Conservation (phyloP, 2,113 vertebrate genomes). For the Vireo altiloquus region DNA sequence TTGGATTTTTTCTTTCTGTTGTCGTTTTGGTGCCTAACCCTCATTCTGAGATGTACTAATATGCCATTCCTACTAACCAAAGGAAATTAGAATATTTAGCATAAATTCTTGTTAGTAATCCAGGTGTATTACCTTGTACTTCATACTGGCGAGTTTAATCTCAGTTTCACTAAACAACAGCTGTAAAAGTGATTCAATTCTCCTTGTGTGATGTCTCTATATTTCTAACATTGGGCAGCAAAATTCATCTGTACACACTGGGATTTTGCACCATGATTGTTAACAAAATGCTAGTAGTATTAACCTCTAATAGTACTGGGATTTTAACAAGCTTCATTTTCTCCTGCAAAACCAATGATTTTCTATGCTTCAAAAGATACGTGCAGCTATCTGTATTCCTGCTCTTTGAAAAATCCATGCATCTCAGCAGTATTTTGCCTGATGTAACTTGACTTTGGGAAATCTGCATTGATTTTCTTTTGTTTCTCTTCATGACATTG, state of each 20-base stretch:
- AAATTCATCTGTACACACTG: not conserved
- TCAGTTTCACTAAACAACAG: not conserved
- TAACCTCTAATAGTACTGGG: not conserved
- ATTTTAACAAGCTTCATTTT: not conserved
- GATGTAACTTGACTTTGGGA: not conserved
- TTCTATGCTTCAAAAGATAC: fast-evolving
- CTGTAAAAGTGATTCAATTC: not conserved
- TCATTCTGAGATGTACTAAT: not conserved
- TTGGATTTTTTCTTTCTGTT: not conserved
- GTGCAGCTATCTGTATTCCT: not conserved
- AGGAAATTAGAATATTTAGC: not conserved
- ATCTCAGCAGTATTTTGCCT: not conserved
- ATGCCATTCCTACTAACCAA: not conserved
- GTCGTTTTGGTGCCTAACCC: not conserved
- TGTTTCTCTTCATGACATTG: not conserved
- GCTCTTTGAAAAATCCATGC: not conserved
- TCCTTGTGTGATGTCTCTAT: not conserved
- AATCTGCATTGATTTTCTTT: not conserved
- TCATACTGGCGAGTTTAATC: not conserved
- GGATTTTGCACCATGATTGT: not conserved
- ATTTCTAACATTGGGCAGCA: not conserved
- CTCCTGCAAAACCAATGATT: not conserved
- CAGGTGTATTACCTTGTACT: not conserved
- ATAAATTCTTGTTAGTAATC: not conserved
- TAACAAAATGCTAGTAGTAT: not conserved